These are phyloP conservation scores for Entelurus aequoreus DNA, from an alignment of 2,113 vertebrate species.

Conservation along the genomic window DNA sequence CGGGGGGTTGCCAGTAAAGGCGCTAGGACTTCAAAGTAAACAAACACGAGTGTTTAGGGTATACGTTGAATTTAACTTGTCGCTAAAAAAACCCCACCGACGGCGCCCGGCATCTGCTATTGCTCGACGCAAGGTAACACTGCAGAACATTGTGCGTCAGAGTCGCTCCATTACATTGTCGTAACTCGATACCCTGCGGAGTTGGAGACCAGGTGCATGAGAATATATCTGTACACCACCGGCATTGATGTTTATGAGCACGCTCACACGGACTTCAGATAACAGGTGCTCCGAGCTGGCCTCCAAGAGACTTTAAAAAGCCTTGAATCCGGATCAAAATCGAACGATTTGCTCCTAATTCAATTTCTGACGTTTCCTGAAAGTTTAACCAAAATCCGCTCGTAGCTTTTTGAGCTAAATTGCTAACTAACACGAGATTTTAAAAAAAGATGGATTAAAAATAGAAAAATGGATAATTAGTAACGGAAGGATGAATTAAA, in stretches of 20 bases:
- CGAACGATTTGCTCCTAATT: no score
- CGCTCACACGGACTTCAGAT: conserved; percentile 28
- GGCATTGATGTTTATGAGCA: conserved; percentile 37
- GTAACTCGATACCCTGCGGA: conserved; percentile 44
- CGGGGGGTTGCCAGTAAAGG: conserved; percentile 41
- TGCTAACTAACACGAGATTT: no score
- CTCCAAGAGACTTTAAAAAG: no score
- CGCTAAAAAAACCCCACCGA: not conserved
- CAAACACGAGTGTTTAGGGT: conserved; percentile 11
- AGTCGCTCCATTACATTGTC: conserved; percentile 21
- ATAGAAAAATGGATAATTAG: no score
- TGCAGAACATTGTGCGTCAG: conserved; percentile 19
- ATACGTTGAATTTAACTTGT: conserved; percentile 19
- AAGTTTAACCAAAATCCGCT: no score
- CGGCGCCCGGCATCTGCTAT: not conserved
- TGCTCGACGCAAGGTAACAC: conserved; percentile 13
- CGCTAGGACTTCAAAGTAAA: conserved; percentile 51
- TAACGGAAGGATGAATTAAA: no score
- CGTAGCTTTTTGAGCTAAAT: no score
- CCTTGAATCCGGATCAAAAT: no score
- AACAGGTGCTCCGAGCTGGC: conserved; percentile 37
- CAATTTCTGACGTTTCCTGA: no score
- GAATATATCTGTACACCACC: conserved; percentile 29
- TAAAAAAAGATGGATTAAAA: no score
- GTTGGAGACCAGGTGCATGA: conserved; percentile 46